These are phyloP conservation scores for Blera fallax DNA, from an alignment of 2,888 invertebrate genomes.

Conservation along the genomic window DNA sequence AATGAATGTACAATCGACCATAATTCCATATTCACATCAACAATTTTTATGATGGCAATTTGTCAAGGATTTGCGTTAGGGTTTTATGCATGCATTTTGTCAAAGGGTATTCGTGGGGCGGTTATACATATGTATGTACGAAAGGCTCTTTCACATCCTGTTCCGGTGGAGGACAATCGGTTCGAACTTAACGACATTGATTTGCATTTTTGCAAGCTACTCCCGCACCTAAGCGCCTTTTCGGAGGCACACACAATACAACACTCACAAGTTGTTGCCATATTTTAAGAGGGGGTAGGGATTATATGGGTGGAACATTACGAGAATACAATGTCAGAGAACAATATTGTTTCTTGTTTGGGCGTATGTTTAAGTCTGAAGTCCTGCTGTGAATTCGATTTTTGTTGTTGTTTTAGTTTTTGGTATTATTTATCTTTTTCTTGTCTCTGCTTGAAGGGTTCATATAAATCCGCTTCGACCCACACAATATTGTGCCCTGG, in stretches of 20 bases:
- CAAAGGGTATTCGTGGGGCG: conserved; percentile 22
- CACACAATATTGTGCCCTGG: conserved; percentile 35
- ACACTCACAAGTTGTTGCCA: conserved; percentile 28
- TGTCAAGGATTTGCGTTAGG: conserved; percentile 72
- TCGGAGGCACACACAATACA: not conserved
- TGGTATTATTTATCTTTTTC: not conserved
- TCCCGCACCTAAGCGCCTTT: not conserved
- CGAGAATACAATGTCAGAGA: conserved; percentile 12
- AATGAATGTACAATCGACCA: conserved; percentile 69
- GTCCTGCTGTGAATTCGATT: conserved; percentile 30
- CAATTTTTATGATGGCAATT: conserved; percentile 74
- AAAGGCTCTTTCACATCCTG: conserved; percentile 12
- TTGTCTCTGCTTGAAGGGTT: not conserved
- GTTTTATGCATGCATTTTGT: conserved; percentile 66
- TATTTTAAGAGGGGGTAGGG: not conserved
- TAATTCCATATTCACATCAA: conserved; percentile 70
- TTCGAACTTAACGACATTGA: conserved; percentile 63
- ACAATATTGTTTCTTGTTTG: conserved; percentile 56
- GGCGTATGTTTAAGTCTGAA: conserved; percentile 42
- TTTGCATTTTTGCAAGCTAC: conserved; percentile 58
- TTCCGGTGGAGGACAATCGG: conserved; percentile 37
- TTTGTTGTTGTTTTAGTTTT: conserved; percentile 20
- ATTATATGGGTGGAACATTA: conserved; percentile 28
- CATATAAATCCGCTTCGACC: not conserved
- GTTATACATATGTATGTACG: not conserved